phyloP scores from a whole-genome alignment of 2,888 invertebrate genomes.

The Bibio marci region DNA sequence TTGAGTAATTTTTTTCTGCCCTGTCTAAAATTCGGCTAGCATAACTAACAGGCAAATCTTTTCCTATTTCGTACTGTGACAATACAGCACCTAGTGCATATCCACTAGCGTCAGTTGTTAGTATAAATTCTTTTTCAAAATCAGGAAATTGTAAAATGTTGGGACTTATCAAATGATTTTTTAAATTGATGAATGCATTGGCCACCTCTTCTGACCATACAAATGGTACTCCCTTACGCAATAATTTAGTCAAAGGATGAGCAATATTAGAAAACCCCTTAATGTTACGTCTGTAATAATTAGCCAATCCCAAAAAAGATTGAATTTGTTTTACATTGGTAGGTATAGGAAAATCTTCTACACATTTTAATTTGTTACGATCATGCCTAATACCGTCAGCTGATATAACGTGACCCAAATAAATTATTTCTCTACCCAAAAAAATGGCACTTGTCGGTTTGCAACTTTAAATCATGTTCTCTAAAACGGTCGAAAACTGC shows the following conservation, averaged over 20 bases:
- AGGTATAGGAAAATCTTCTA: constrained; percentile 14
- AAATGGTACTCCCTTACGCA: constrained; percentile 1
- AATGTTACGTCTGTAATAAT: constrained; percentile 18
- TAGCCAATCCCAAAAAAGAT: constrained; percentile 13
- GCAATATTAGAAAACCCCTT: constrained; percentile 5
- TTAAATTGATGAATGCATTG: background rate
- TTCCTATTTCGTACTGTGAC: background rate
- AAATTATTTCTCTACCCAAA: constrained; percentile 8
- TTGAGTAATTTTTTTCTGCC: constrained; percentile 14
- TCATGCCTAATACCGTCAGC: constrained; percentile 14
- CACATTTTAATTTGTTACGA: constrained; percentile 13
- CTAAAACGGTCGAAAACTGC: constrained; percentile 11
- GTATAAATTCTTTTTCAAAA: background rate
- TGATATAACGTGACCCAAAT: constrained; percentile 13
- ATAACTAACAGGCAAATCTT: background rate
- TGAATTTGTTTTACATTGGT: constrained; percentile 12
- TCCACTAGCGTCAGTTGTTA: background rate
- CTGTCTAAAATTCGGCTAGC: background rate
- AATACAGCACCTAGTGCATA: background rate
- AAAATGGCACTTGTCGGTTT: constrained; percentile 14
- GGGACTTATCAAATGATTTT: too few relatives aligned
- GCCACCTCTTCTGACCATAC: background rate
- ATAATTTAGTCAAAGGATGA: background rate
- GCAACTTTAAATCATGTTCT: constrained; percentile 11
- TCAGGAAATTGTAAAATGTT: constrained; percentile 2